A percentile compares a stretch with the other conserved stretches of the same genome.
Conservation (phyloP, 1,140 invertebrate genomes). For the Nilaparvata lugens region DNA sequence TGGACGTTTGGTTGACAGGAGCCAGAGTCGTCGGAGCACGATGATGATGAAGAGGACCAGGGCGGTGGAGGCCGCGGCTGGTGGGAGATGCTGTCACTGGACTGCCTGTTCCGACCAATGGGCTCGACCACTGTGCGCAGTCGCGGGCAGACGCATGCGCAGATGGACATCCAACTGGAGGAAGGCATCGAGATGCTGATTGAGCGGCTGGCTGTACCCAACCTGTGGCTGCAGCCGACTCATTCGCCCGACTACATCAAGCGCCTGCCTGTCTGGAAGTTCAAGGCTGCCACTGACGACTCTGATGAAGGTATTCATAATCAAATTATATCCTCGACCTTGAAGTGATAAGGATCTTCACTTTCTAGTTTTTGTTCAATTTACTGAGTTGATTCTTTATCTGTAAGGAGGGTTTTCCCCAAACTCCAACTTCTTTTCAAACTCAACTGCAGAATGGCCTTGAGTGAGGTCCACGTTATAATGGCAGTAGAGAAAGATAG, state of each 20-base stretch:
- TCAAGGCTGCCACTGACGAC: constrained; percentile 3
- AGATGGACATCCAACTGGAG: constrained; percentile 31
- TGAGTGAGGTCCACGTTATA: no score
- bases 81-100: constrained; percentile 30
- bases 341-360: no score
- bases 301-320: constrained; percentile 1
- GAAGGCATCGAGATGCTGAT: constrained; percentile 35
- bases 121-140: constrained; percentile 22
- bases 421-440: no score
- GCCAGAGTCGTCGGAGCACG: no score
- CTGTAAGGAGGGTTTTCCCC: no score
- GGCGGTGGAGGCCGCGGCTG: constrained; percentile 16
- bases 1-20: no score
- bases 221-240: constrained; percentile 40
- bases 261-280: constrained; percentile 41
- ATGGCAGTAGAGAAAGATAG: background rate
- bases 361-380: no score
- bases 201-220: constrained; percentile 38
- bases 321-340: no score
- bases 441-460: no score
- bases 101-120: constrained; percentile 25
- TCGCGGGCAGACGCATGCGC: constrained; percentile 23
- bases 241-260: constrained; percentile 39
- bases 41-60: no score
- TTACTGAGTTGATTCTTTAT: no score